These are phyloP conservation scores for Meles meles DNA, from an alignment of 2,113 vertebrate species.

Conservation along the genomic window DNA sequence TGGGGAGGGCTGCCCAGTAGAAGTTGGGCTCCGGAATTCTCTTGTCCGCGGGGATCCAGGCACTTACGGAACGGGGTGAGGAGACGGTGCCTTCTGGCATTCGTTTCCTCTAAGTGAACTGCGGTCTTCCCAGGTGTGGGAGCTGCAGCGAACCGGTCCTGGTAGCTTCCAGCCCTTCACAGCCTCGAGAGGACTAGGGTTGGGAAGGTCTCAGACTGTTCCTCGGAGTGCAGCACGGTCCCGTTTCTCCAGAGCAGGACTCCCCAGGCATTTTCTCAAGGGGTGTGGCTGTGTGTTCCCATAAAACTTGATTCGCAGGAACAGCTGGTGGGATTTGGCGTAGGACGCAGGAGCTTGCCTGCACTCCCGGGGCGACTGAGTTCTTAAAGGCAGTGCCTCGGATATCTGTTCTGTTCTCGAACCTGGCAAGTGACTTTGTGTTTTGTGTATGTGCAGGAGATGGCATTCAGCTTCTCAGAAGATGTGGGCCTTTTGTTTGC, in stretches of 20 bases:
- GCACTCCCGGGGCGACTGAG: background rate
- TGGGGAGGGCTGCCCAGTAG: accelerated
- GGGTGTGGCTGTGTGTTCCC: background rate
- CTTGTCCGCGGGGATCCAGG: accelerated
- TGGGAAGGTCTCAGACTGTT: background rate
- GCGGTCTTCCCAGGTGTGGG: accelerated
- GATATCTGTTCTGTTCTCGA: background rate
- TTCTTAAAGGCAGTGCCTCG: background rate
- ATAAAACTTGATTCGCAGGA: background rate
- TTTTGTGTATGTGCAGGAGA: background rate
- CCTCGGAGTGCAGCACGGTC: background rate
- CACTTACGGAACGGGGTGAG: background rate
- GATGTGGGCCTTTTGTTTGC: background rate
- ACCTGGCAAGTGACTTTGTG: background rate
- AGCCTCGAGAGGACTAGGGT: background rate
- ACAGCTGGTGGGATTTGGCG: background rate
- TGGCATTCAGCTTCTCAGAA: background rate
- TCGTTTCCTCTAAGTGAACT: background rate
- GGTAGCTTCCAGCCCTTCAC: accelerated
- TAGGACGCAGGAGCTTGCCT: background rate
- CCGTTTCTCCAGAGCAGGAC: accelerated
- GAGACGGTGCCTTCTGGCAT: background rate
- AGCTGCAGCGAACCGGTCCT: accelerated
- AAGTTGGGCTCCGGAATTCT: accelerated
- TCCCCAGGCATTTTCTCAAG: background rate